Evolutionary conservation across 2,888 invertebrate genomes (phyloP), one percentile per base, ranked within the genome.

Genomic region (Acrobasis consociella): DNA sequence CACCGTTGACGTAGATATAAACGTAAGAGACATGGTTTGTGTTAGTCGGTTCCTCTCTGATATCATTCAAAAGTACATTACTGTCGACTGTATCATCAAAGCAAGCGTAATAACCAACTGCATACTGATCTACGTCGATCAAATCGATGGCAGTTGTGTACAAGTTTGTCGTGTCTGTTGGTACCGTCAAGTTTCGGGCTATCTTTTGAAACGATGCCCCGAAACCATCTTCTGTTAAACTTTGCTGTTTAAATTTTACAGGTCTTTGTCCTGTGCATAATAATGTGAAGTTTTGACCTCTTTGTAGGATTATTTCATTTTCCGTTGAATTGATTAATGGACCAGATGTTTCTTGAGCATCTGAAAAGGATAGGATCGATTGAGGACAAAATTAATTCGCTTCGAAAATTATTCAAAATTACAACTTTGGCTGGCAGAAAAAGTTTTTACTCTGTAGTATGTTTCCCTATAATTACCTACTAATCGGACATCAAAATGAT

Each of bases 71-170:
- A 64, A 84, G 73, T 46, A 75, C 72, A 17, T 69, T 70, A 62
- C 76, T 73, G 66, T 92, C 84, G 16, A 93, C 69, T 9, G 77
- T 73, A 53, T 82, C 75, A 71, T 93, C 93, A 60, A 89, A 85
- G 73, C 94, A 94, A 66, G 92, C 94, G 70, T 94, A 94, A 75
- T 90, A 93, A 56, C 94, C 94, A 62, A 94, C 93, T 60, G 93
- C 82, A 17, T 82, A 82, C 15, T 84, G 85, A 53, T 87, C 83
- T 3, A 94, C 89, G 59, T 91, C 82, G 55, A 71, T 75, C 37
- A 94, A 70, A 50, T 91, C 82, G 42, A 95, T 80, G 61, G 81
- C 80, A 55, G 88, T 82, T 68, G 93, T 91, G 73, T 86, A 93
- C 63, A 81, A 75, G 68, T 84, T 83, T 50, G 78, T 77, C 38